These are phyloP conservation scores for Altica lythri DNA, from an alignment of 2,888 invertebrate genomes.

Conservation along the genomic window DNA sequence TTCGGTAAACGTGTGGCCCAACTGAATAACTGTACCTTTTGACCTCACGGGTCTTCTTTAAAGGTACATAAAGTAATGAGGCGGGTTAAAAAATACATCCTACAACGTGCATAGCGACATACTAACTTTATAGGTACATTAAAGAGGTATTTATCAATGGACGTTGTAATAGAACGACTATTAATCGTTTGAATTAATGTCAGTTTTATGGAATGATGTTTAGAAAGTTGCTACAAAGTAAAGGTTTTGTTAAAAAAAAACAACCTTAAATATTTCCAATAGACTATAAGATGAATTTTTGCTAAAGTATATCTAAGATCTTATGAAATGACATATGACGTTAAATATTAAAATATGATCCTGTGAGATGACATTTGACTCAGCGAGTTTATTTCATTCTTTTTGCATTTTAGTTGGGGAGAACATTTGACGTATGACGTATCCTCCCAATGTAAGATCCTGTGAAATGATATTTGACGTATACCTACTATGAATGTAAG, in stretches of 20 bases:
- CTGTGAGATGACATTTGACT: too few species aligned
- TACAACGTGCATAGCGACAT: slow-evolving; percentile 29
- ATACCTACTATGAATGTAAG: too few species aligned
- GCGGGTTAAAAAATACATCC: slow-evolving; percentile 39
- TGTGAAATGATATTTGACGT: too few species aligned
- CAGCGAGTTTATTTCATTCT: too few species aligned
- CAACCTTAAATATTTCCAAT: not conserved
- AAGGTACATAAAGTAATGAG: slow-evolving; percentile 39
- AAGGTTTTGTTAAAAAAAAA: slow-evolving; percentile 1
- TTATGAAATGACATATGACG: too few species aligned
- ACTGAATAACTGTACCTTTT: slow-evolving; percentile 43
- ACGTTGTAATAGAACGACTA: slow-evolving; percentile 21
- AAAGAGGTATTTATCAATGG: slow-evolving; percentile 27
- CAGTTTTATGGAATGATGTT: slow-evolving; percentile 22
- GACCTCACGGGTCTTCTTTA: slow-evolving; percentile 40
- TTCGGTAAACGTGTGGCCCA: slow-evolving; percentile 31
- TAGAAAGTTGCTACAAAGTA: slow-evolving; percentile 19
- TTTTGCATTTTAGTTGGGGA: too few species aligned
- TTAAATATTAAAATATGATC: too few species aligned
- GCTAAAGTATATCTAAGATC: too few species aligned
- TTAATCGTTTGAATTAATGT: slow-evolving; percentile 22
- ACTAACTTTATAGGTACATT: slow-evolving; percentile 27
- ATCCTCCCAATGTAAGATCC: too few species aligned
- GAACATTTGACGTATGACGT: too few species aligned
- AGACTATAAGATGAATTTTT: too few species aligned